These are phyloP conservation scores for Pseudomyrmex sp. DNA, from an alignment of 1,140 invertebrate species.

Conservation along the genomic window DNA sequence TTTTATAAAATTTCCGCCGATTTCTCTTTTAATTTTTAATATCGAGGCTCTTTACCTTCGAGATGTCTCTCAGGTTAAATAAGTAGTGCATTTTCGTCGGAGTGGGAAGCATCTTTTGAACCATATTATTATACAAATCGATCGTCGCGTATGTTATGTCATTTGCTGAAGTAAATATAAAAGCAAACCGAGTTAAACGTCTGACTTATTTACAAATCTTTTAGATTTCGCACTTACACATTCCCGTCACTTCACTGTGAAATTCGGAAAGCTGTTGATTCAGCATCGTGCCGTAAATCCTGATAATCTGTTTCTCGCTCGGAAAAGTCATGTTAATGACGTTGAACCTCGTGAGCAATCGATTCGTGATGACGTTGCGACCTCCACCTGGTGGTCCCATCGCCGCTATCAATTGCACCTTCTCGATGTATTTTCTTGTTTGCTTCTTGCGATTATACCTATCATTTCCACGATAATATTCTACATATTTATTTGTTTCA, in stretches of 20 bases:
- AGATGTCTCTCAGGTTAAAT: constrained; percentile 95
- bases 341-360: constrained; percentile 92
- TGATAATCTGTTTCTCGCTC: constrained; percentile 90
- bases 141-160: constrained; percentile 89
- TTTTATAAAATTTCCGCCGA: background rate
- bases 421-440: constrained; percentile 89
- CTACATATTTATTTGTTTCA: background rate
- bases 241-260: constrained; percentile 91
- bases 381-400: constrained; percentile 94
- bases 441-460: constrained; percentile 91
- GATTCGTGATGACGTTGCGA: constrained; percentile 90
- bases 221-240: constrained; percentile 81
- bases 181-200: background rate
- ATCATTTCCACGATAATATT: background rate
- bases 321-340: constrained; percentile 94
- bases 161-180: constrained; percentile 77
- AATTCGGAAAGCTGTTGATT: constrained; percentile 92
- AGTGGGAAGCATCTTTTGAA: constrained; percentile 91
- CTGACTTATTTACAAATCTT: background rate
- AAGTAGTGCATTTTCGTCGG: constrained; percentile 95
- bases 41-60: constrained; percentile 85
- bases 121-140: constrained; percentile 90
- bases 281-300: constrained; percentile 94
- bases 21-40: background rate
- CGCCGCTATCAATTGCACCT: constrained; percentile 91